Evolutionary conservation across 2,888 invertebrate genomes (phyloP), one percentile per base, ranked within the genome.

Genomic region (Synergus laeviventris): DNA sequence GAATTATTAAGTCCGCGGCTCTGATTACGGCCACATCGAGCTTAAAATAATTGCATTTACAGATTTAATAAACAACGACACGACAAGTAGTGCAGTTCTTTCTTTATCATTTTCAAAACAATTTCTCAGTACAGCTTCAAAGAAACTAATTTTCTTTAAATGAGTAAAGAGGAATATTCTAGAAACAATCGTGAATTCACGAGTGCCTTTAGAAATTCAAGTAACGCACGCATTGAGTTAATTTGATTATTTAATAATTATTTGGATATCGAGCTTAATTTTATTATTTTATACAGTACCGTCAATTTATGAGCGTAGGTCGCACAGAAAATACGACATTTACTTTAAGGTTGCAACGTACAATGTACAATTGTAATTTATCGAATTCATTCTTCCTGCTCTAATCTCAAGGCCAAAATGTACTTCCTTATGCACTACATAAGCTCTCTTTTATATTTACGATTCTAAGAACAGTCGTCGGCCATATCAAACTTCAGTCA

Each of bases 211-310:
- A n/a, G 18, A 49, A 70, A 70, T 49, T 49, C 24, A 9, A 70
- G 45, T 70, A 70, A 49, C 70, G 70, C 36, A n/a, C 70, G 24
- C 4, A 59, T 59, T 59, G 21, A 54, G 49, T n/a, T 54, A 70
- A 31, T 70, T 45, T n/a, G 31, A 38, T 49, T 70, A 14, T 14
- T 59, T 14, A 59, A 59, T 59, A 18, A 54, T 70, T 54, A 54
- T 24, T 70, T 66, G 64, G 16, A 49, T 70, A 70, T 70, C 70
- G 49, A 70, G 5, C 70, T 49, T 70, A 70, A 70, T n/a, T 45
- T 38, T 64, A 54, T 54, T 31, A 54, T 54, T 31, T 70, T 49
- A 49, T 70, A 70, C 70, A 70, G 49, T 45, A 70, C 31, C 49
- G 36, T 70, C 70, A 70, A 70, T 70, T 54, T 31, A 49, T 54